phyloP scores from a whole-genome alignment of 2,113 vertebrate genomes.

The Chaetodon trifascialis region DNA sequence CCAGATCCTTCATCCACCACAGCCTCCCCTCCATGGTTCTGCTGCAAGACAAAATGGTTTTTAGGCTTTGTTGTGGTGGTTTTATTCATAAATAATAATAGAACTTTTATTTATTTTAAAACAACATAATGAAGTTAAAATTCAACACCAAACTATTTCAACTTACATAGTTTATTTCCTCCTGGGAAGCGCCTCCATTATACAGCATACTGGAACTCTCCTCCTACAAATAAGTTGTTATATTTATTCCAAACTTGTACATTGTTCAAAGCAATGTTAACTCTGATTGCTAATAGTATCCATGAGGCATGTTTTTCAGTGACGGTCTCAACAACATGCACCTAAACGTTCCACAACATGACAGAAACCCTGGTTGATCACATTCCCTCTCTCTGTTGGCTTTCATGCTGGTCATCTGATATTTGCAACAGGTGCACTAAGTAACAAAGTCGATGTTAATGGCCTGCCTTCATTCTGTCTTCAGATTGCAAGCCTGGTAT shows the following conservation, averaged over 20 bases:
- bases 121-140: background rate
- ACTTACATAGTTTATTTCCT: constrained; percentile 53
- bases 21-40: constrained; percentile 60
- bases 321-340: background rate
- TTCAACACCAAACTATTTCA: background rate
- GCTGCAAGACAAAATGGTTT: constrained; percentile 27
- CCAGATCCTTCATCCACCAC: constrained; percentile 77
- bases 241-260: background rate
- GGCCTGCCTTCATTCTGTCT: constrained; percentile 35
- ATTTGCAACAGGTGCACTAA: constrained; percentile 57
- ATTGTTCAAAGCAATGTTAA: background rate
- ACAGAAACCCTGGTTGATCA: constrained; percentile 14
- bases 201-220: constrained; percentile 46
- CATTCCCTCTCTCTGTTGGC: constrained; percentile 52
- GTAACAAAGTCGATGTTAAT: constrained; percentile 63
- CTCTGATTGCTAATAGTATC: background rate
- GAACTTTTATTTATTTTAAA: background rate
- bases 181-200: constrained; percentile 29
- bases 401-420: constrained; percentile 64
- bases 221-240: constrained; percentile 55
- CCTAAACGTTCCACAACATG: constrained; percentile 16
- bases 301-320: background rate
- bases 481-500: constrained; percentile 52
- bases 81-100: background rate
- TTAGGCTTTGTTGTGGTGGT: background rate